These are phyloP conservation scores for Drosophila sulfurigaster DNA, from an alignment of 1,140 invertebrate genomes.

Conservation along the genomic window DNA sequence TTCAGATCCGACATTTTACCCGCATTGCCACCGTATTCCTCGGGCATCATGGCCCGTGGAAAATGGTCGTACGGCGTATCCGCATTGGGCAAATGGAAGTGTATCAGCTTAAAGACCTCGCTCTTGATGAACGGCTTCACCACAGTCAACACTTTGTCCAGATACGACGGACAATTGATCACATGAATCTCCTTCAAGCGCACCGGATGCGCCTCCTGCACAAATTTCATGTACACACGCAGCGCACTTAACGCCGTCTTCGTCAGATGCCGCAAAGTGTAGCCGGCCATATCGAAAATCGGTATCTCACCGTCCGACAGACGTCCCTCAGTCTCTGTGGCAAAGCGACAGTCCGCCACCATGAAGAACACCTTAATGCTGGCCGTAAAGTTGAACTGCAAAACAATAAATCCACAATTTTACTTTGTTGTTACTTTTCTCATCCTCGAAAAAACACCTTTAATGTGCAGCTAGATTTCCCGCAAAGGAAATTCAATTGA, in stretches of 20 bases:
- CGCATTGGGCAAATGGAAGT: conserved; percentile 88
- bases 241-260: conserved; percentile 88
- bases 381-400: conserved; percentile 88
- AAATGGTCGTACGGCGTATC: conserved; percentile 87
- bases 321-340: conserved; percentile 65
- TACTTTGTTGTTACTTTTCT: no score
- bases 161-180: conserved; percentile 88
- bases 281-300: conserved; percentile 89
- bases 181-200: conserved; percentile 91
- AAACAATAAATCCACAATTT: no score
- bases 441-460: no score
- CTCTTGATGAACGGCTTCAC: conserved; percentile 89
- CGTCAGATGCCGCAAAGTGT: conserved; percentile 87
- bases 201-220: conserved; percentile 91
- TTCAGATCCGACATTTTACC: conserved; percentile 87
- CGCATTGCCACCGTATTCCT: conserved; percentile 88
- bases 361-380: conserved; percentile 89
- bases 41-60: conserved; percentile 87
- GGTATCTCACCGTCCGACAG: conserved; percentile 88
- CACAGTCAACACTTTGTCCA: conserved; percentile 88
- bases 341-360: conserved; percentile 88
- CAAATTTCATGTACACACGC: conserved; percentile 89
- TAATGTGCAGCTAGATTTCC: no score
- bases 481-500: no score
- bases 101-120: conserved; percentile 86